Evolutionary conservation across 2,113 vertebrate genomes (phyloP).

Genomic region (Antechinus stuartii): DNA sequence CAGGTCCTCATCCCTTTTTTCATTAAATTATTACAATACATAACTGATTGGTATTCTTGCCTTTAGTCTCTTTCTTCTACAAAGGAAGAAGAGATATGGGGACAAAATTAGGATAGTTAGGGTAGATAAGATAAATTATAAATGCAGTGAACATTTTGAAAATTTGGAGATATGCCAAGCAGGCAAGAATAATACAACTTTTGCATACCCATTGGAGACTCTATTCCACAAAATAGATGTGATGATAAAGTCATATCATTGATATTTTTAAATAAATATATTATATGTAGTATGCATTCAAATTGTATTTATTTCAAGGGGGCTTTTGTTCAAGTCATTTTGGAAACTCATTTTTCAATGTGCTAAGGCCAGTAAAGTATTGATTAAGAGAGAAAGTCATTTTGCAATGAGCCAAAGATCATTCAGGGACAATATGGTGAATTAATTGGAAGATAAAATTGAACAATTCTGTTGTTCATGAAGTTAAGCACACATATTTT

Average conservation of each 20-base stretch:
- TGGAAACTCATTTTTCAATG: background rate
- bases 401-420: background rate
- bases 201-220: background rate
- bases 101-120: background rate
- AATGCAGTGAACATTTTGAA: background rate
- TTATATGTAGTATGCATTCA: background rate
- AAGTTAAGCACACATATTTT: background rate
- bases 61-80: background rate
- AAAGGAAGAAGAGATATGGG: background rate
- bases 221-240: background rate
- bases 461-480: background rate
- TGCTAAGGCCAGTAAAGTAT: background rate
- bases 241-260: background rate
- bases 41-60: background rate
- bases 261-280: background rate
- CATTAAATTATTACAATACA: background rate
- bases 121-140: background rate
- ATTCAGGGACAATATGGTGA: background rate
- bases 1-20: background rate
- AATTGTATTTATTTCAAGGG: background rate
- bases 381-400: background rate
- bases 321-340: background rate
- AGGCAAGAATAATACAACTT: background rate
- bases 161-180: background rate
- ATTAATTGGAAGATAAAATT: background rate